phyloP scores from a whole-genome alignment of 2,797 vertebrate genomes.

The Naso thynnoides region DNA sequence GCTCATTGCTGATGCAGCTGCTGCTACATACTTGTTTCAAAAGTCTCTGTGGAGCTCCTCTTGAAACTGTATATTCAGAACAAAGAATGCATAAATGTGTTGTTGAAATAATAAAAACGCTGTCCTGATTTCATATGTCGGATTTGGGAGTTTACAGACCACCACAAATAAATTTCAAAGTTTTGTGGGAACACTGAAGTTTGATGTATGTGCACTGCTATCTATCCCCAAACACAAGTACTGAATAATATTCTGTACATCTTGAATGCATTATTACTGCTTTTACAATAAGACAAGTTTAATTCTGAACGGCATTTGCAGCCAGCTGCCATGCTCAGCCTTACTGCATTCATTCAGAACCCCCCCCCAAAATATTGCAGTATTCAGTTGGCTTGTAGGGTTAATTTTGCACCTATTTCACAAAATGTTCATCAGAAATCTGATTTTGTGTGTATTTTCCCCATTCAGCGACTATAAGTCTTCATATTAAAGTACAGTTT shows the following conservation, averaged over 20 bases:
- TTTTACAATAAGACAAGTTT: neutral
- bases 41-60: neutral
- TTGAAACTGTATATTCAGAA: neutral
- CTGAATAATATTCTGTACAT: slow-evolving; percentile 6
- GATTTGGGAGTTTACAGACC: neutral
- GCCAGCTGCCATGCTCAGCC: neutral
- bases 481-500: slow-evolving; percentile 14
- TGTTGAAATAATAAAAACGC: neutral
- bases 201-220: slow-evolving; percentile 31
- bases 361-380: slow-evolving; percentile 6
- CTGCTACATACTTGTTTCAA: too few species aligned
- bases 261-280: neutral
- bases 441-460: slow-evolving; percentile 7
- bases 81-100: slow-evolving; percentile 5
- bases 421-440: slow-evolving; percentile 18
- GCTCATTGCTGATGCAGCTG: too few species aligned
- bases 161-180: slow-evolving; percentile 11
- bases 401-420: slow-evolving; percentile 46
- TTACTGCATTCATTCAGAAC: slow-evolving; percentile 12
- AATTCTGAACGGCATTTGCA: neutral
- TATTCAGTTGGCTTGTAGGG: slow-evolving; percentile 18
- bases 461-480: slow-evolving; percentile 1
- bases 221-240: slow-evolving; percentile 27
- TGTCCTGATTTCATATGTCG: neutral
- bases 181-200: slow-evolving; percentile 9